Percentiles rank a stretch among this genome's conserved stretches.
phyloP scores from a whole-genome alignment of 2,888 invertebrate genomes.

The Danaus chrysippus region DNA sequence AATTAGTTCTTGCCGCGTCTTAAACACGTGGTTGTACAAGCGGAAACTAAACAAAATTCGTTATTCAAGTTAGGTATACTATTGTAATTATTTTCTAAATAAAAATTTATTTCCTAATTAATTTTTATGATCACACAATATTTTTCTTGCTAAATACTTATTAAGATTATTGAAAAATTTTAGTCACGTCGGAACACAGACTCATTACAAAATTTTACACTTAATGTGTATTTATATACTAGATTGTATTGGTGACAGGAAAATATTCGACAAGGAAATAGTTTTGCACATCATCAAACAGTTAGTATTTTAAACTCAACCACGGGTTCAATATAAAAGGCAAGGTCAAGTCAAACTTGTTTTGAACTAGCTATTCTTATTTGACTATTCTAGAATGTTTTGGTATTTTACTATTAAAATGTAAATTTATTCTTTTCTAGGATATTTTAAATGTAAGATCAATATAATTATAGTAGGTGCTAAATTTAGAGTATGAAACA shows the following conservation, averaged over 20 bases:
- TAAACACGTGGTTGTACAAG: too few relatives aligned
- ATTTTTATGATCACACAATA: too few relatives aligned
- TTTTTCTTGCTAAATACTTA: too few relatives aligned
- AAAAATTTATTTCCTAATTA: too few relatives aligned
- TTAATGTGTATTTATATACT: not conserved
- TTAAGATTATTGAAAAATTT: too few relatives aligned
- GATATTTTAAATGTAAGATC: not conserved
- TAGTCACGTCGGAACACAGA: too few relatives aligned
- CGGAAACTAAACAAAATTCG: too few relatives aligned
- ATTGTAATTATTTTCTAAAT: too few relatives aligned
- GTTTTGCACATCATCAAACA: not conserved
- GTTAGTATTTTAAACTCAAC: not conserved
- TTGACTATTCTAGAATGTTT: not conserved
- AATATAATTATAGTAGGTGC: not conserved
- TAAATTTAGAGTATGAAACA: not conserved
- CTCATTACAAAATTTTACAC: too few relatives aligned
- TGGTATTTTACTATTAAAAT: not conserved
- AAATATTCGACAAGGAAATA: not conserved
- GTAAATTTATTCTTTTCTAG: not conserved
- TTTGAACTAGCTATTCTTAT: conserved; percentile 4
- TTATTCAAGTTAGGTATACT: too few relatives aligned
- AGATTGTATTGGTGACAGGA: not conserved
- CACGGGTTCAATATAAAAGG: conserved; percentile 7
- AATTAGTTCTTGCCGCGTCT: too few relatives aligned
- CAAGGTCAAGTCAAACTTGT: conserved; percentile 18